phyloP scores from a whole-genome alignment of 1,140 invertebrate genomes.

The Idris sp. region DNA sequence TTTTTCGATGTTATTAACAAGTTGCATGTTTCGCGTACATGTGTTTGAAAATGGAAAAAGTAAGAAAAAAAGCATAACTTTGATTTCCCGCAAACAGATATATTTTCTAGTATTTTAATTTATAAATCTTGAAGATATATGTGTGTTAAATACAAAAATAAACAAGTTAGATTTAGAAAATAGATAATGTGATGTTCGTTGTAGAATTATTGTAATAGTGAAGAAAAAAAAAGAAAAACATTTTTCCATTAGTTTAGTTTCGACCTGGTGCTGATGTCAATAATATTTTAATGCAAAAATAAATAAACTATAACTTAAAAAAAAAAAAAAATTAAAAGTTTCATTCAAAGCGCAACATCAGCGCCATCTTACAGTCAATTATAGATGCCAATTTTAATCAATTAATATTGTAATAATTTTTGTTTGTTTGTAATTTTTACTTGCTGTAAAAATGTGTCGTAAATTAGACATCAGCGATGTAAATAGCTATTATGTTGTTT shows the following conservation, averaged over 20 bases:
- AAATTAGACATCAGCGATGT: slow-evolving; percentile 12
- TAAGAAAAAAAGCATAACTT: not conserved
- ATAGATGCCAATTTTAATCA: slow-evolving; percentile 34
- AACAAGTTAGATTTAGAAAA: slow-evolving; percentile 13
- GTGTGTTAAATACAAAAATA: slow-evolving; percentile 26
- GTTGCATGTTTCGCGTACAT: no score
- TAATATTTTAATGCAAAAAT: no score
- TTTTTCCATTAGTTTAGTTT: no score
- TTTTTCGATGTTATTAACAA: slow-evolving; percentile 25
- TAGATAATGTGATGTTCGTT: slow-evolving; percentile 41
- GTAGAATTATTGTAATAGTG: slow-evolving; percentile 20
- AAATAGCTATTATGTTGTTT: slow-evolving; percentile 36
- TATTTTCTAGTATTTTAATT: slow-evolving; percentile 46
- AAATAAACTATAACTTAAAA: no score
- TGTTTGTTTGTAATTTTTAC: slow-evolving; percentile 11
- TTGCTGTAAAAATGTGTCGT: slow-evolving; percentile 9
- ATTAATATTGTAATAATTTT: slow-evolving; percentile 16
- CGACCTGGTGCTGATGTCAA: no score
- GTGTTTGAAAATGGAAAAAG: slow-evolving; percentile 10
- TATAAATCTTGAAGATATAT: slow-evolving; percentile 23
- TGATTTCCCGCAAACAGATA: slow-evolving; percentile 15
- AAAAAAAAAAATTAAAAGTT: no score
- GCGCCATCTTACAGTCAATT: slow-evolving; percentile 27
- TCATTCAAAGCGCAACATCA: not conserved
- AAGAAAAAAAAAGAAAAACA: no score